A percentile compares a stretch with the other conserved stretches of the same genome.
Conservation (phyloP, 1,140 invertebrate species). For the Leptonema lineaticorne region DNA sequence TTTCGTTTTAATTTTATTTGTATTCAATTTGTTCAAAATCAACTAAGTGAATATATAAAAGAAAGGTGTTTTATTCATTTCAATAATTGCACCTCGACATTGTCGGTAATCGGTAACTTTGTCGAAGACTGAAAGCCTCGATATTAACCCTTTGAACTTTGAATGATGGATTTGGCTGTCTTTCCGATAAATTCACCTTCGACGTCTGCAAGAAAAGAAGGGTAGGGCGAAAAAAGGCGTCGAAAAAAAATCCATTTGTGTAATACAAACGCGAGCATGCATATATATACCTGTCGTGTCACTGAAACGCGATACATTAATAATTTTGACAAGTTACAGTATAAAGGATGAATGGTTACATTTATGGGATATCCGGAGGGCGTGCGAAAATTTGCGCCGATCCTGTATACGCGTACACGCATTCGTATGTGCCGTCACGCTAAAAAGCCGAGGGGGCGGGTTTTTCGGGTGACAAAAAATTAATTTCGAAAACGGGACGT, state of each 20-base stretch:
- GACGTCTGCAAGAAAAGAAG: no score
- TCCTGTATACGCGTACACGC: no score
- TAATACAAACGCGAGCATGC: background rate
- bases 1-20: no score
- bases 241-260: background rate
- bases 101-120: no score
- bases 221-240: background rate
- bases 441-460: background rate
- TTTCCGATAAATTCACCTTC: background rate
- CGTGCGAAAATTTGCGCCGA: background rate
- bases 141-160: background rate
- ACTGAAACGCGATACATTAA: slow-evolving; percentile 21
- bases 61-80: no score
- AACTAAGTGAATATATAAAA: no score
- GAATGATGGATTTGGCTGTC: background rate
- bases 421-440: background rate
- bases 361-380: slow-evolving; percentile 9
- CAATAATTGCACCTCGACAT: no score
- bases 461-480: background rate
- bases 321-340: slow-evolving; percentile 22
- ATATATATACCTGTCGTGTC: background rate
- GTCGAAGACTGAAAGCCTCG: background rate
- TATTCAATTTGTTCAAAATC: no score
- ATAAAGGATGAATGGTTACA: slow-evolving; percentile 13
- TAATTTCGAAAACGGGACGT: background rate